Conservation (phyloP, 2,113 vertebrate genomes). For the Odocoileus hemionus region DNA sequence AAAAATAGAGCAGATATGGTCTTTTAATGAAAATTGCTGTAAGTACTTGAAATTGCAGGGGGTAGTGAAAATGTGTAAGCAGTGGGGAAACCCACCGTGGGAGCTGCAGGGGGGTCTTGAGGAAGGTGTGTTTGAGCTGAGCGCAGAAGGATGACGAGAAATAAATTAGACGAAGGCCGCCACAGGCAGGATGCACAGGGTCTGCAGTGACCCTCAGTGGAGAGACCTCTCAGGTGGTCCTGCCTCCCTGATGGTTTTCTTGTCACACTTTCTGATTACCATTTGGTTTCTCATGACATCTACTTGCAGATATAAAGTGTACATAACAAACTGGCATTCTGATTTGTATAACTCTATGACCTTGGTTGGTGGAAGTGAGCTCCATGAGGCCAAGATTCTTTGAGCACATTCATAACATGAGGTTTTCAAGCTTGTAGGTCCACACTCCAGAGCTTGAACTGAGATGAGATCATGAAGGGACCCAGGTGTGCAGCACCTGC, state of each 20-base stretch:
- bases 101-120: neutral
- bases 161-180: neutral
- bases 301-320: neutral
- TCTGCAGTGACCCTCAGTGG: neutral
- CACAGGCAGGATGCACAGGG: neutral
- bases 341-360: neutral
- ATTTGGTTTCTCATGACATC: neutral
- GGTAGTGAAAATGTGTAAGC: neutral
- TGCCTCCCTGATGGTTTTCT: neutral
- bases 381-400: neutral
- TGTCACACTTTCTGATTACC: neutral
- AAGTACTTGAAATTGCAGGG: neutral
- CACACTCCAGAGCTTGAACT: neutral
- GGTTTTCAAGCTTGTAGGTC: neutral
- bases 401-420: neutral
- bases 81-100: neutral
- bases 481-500: neutral
- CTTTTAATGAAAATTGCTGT: neutral
- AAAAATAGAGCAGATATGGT: neutral
- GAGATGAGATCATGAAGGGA: neutral
- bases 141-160: neutral
- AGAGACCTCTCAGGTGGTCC: neutral
- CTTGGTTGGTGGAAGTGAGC: neutral
- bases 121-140: neutral
- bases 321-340: neutral